These are phyloP conservation scores for Sycophila texana DNA, from an alignment of 2,888 invertebrate species.

Conservation along the genomic window DNA sequence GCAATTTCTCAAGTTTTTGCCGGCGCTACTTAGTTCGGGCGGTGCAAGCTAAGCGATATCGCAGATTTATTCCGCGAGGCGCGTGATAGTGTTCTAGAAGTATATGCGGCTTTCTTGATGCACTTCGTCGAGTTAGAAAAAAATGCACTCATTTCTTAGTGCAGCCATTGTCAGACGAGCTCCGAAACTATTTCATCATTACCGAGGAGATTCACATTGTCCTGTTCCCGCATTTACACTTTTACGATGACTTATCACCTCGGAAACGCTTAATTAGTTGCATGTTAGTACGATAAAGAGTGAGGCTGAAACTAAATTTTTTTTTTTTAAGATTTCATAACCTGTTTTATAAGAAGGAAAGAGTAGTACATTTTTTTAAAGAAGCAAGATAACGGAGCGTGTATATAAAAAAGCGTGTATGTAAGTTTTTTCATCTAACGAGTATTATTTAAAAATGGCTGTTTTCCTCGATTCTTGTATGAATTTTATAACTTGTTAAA, in stretches of 20 bases:
- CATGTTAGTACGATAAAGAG: background rate
- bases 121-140: conserved; percentile 1
- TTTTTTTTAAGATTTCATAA: too few relatives aligned
- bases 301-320: too few relatives aligned
- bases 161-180: background rate
- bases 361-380: too few relatives aligned
- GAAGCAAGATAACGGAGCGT: too few relatives aligned
- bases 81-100: conserved; percentile 48
- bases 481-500: too few relatives aligned
- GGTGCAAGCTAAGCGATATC: conserved; percentile 48
- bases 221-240: background rate
- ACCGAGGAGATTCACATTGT: conserved; percentile 1
- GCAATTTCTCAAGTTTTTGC: conserved; percentile 44
- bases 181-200: conserved; percentile 30
- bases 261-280: background rate
- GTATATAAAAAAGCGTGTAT: too few relatives aligned
- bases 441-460: too few relatives aligned
- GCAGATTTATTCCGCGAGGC: conserved; percentile 49
- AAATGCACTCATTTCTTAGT: conserved; percentile 4
- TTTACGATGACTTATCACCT: background rate
- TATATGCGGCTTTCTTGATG: conserved; percentile 48
- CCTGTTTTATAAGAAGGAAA: too few relatives aligned
- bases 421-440: too few relatives aligned
- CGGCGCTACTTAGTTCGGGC: conserved; percentile 40
- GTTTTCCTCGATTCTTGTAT: too few relatives aligned